Conservation (phyloP, 2,888 invertebrate species). For the Neoitamus cyanurus region DNA sequence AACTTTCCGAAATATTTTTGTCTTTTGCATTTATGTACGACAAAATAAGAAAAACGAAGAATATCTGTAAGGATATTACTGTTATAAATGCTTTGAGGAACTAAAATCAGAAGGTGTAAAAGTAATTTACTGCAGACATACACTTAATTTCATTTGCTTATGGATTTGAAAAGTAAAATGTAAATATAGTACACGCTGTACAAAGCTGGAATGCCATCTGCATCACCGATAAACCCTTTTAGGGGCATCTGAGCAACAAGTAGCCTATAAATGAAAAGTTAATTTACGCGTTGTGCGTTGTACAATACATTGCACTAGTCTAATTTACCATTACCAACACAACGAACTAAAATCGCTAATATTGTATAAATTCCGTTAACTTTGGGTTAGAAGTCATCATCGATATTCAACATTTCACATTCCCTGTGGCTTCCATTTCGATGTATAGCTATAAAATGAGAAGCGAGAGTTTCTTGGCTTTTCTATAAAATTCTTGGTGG, state of each 20-base stretch:
- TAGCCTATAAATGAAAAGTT: neutral
- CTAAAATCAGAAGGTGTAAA: too few species aligned
- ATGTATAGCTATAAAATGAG: neutral
- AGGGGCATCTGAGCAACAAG: neutral
- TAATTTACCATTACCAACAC: neutral
- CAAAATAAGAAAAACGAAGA: too few species aligned
- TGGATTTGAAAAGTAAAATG: too few species aligned
- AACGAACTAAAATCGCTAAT: neutral
- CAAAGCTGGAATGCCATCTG: neutral
- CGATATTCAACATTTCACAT: neutral
- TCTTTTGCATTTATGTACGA: too few species aligned
- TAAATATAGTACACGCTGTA: too few species aligned
- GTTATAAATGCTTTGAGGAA: too few species aligned
- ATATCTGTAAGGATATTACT: too few species aligned
- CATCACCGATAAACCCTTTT: neutral
- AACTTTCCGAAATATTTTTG: too few species aligned
- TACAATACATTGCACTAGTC: neutral
- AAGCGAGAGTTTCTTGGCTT: neutral
- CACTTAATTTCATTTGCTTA: too few species aligned
- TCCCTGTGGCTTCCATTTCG: neutral
- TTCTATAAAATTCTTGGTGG: neutral
- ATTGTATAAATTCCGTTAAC: neutral
- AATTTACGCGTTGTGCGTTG: neutral
- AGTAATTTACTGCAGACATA: too few species aligned
- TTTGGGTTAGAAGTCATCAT: neutral